Base-by-base conservation (phyloP, 2,113 vertebrate genomes). In the Amphiprion ocellaris region DNA sequence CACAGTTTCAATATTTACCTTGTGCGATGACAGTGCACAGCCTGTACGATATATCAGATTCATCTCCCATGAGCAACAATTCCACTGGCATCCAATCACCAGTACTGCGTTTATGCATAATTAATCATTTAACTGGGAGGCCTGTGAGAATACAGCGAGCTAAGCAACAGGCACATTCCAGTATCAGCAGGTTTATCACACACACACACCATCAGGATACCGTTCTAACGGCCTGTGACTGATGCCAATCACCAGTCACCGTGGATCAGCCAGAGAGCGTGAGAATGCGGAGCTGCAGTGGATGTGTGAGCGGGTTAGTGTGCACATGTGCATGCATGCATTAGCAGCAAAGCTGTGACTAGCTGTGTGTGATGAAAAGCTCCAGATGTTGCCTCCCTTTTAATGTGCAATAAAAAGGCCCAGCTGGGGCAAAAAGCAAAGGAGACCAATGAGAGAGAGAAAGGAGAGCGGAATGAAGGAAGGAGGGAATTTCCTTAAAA, bases 331-430 rank as follows among this genome's bases (percentile, higher is more conserved):
- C 84, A 87, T 86, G 90, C 84, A 89, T 90, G 92, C 86, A 88
- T 92, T 92, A 92, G 88, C 84, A 71, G 88, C 89, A 79, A 91
- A 90, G 90, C 90, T 87, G 87, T 77, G 87, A 84, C 86, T 92
- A 69, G 90, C 92, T 92, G 93, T 88, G 92, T 80, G 90, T 76
- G 75, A 89, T 95, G 93, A 97, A 97, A 95, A 93, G 95, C 92
- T 94, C 95, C 95, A 96, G 95, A 96, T 96, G 95, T 95, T 97
- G 94, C 93, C 94, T 92, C 95, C 95, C 94, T 95, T 92, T 96
- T 95, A 96, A 96, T 96, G 96, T 94, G 94, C 90, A 94, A 92
- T 94, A 95, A 96, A 97, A 96, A 96, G 94, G 95, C 95, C 96
- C 97, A 94, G 95, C 92, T 95, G 95, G 95, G 94, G 94, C 91